Percentiles rank a stretch among this genome's conserved stretches.
phyloP scores from a whole-genome alignment of 2,888 invertebrate genomes.

The Vesta saturnalis region DNA sequence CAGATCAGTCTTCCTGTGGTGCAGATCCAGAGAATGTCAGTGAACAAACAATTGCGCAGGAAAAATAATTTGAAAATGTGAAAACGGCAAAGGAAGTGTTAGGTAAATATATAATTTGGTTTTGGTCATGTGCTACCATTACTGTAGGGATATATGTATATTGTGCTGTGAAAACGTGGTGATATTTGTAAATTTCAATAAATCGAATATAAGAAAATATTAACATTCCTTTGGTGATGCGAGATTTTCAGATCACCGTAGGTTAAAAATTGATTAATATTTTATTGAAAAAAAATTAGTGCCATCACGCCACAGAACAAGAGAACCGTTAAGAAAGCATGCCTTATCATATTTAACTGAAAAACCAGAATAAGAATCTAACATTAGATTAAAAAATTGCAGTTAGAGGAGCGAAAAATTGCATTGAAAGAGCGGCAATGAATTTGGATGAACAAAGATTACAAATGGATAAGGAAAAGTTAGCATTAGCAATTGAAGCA shows the following conservation, averaged over 20 bases:
- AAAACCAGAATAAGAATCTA: background rate
- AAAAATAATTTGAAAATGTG: background rate
- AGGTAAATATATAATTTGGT: slow-evolving; percentile 3
- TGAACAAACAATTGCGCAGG: background rate
- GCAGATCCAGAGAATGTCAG: background rate
- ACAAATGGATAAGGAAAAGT: background rate
- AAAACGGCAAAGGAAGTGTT: slow-evolving; percentile 1
- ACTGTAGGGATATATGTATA: background rate
- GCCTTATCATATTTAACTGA: background rate
- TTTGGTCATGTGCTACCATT: too few relatives aligned
- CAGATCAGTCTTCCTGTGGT: background rate
- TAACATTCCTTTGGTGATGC: background rate
- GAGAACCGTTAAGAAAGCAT: too few relatives aligned
- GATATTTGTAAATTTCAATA: too few relatives aligned
- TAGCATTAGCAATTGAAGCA: too few relatives aligned
- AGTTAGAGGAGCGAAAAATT: background rate
- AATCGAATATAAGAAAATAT: too few relatives aligned
- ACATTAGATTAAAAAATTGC: background rate
- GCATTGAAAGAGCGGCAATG: background rate
- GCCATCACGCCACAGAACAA: background rate
- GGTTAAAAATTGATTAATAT: background rate
- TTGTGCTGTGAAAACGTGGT: background rate
- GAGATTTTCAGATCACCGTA: too few relatives aligned
- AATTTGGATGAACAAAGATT: slow-evolving; percentile 6
- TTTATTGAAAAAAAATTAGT: too few relatives aligned